phyloP scores from a whole-genome alignment of 2,888 invertebrate species.

The Trichogramma evanescens region DNA sequence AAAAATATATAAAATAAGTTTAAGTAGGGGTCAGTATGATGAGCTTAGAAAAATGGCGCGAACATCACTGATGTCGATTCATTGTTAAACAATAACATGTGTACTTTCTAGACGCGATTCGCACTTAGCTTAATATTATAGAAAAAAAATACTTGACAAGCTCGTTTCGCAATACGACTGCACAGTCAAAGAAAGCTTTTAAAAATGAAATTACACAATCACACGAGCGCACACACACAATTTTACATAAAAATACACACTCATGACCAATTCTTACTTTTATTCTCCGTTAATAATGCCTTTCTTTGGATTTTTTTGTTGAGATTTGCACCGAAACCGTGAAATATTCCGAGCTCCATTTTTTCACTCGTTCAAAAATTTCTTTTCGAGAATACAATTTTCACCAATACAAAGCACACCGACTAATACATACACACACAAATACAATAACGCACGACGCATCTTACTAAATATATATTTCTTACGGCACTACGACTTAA shows the following conservation, averaged over 20 bases:
- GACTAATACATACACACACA: too few species aligned
- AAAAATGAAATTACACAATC: not conserved
- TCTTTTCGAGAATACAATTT: too few species aligned
- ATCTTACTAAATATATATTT: not conserved
- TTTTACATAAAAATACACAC: not conserved
- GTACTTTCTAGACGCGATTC: not conserved
- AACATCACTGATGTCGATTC: conserved; percentile 25
- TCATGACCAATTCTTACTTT: not conserved
- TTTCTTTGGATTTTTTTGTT: conserved; percentile 16
- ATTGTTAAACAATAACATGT: conserved; percentile 12
- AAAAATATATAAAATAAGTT: conserved; percentile 21
- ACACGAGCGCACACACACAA: not conserved
- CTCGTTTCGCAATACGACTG: not conserved
- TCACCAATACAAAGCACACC: too few species aligned
- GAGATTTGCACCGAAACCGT: too few species aligned
- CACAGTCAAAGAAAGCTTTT: not conserved
- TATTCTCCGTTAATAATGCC: conserved; percentile 18
- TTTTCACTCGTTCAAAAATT: too few species aligned
- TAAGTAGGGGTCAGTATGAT: conserved; percentile 17
- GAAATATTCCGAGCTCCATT: too few species aligned
- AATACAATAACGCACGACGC: too few species aligned
- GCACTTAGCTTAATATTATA: conserved; percentile 15
- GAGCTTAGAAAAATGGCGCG: conserved; percentile 26
- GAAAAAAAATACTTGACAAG: conserved; percentile 20
- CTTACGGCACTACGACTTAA: not conserved